Evolutionary conservation across 2,888 invertebrate genomes (phyloP), one percentile per base, ranked within the genome.

Genomic region (Cheilosia variabilis): DNA sequence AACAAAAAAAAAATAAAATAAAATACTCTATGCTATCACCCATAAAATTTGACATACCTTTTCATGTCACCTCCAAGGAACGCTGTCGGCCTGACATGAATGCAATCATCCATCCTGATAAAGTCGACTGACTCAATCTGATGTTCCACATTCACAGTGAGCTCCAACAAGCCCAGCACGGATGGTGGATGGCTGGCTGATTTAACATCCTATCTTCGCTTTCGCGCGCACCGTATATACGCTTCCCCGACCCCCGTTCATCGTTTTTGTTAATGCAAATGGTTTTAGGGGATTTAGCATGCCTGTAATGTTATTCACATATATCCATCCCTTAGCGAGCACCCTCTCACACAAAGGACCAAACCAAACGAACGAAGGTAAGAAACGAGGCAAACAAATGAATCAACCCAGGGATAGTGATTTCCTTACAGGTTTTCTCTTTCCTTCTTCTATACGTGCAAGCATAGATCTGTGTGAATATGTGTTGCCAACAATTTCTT

Each of bases 41-140:
- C 71, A 80, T 80, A 76, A 86, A 86, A 80, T 80, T 76, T 80
- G 84, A 86, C 80, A 86, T 80, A 86, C 75, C 84, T 84, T 84
- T 86, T 86, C 84, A 86, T 80, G 80, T 80, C 80, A 76, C 84
- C 84, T 86, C 52, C 76, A 80, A 86, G 84, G 71, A 76, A 80
- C 62, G 80, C 80, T 80, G 69, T 86, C 80, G 80, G 84, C 84
- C 52, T 86, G 80, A 86, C 84, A 76, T 86, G 76, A 80, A 86
- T 86, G 80, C 84, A 86, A 86, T 86, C 80, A 86, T 80, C 80
- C 66, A 80, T 84, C 55, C 80, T 84, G 84, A 84, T 79, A 80
- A 75, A 75, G 79, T 84, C 71, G 75, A 83, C 84, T 84, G 68
- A 76, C 84, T 84, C 73, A 86, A 86, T 86, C 84, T 86, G 84